Percentiles rank a stretch among this genome's conserved stretches.
phyloP scores from a whole-genome alignment of 1,140 invertebrate species.

The Drosophila neocordata region DNA sequence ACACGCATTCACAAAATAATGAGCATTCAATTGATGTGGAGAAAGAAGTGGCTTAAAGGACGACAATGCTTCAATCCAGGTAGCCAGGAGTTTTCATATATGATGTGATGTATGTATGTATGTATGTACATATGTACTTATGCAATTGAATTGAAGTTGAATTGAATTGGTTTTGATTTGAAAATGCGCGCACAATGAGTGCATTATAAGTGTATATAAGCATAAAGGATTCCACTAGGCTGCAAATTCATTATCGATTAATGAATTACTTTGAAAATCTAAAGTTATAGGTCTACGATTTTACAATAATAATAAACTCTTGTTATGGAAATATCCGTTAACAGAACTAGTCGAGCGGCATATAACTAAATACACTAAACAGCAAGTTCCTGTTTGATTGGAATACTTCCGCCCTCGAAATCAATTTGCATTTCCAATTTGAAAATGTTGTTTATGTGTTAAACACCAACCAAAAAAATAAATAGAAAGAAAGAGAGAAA shows the following conservation, averaged over 20 bases:
- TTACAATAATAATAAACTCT: background rate
- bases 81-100: conserved; percentile 21
- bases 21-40: conserved; percentile 64
- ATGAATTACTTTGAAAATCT: too few relatives aligned
- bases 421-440: conserved; percentile 63
- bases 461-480: background rate
- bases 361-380: conserved; percentile 7
- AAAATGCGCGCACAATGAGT: conserved; percentile 2
- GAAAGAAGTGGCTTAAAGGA: conserved; percentile 31
- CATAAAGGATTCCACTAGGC: background rate
- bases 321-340: background rate
- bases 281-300: too few relatives aligned
- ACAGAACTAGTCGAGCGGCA: background rate
- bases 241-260: background rate
- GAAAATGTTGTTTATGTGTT: conserved; percentile 48
- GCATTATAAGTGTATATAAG: background rate
- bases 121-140: background rate
- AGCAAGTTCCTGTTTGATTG: conserved; percentile 45
- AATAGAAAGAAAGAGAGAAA: background rate
- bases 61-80: conserved; percentile 41
- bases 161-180: conserved; percentile 15
- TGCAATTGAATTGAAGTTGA: conserved; percentile 38
- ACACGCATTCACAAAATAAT: conserved; percentile 64
- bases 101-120: too few relatives aligned
- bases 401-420: conserved; percentile 49